Conservation (phyloP, 2,888 invertebrate genomes). For the Aleiodes alternator region DNA sequence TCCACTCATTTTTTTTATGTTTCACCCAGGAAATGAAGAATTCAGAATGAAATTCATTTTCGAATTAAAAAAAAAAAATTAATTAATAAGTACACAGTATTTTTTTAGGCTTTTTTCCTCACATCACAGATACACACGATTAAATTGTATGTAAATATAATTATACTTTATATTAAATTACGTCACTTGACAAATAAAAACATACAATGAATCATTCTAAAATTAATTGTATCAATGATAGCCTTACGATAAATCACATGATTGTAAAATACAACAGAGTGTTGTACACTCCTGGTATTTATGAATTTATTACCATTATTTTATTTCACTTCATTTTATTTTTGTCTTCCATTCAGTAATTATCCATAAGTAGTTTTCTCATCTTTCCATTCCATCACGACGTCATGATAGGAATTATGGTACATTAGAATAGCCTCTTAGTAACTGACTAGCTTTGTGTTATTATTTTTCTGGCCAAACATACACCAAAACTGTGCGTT, state of each 20-base stretch:
- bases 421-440: slow-evolving; percentile 57
- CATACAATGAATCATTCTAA: no score
- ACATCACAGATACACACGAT: slow-evolving; percentile 24
- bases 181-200: no score
- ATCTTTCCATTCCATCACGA: background rate
- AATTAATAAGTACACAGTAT: slow-evolving; percentile 1
- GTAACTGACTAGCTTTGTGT: slow-evolving; percentile 61
- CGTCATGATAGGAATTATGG: background rate
- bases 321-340: no score
- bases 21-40: no score
- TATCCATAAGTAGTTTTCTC: background rate
- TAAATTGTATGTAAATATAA: background rate
- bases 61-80: no score
- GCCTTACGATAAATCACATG: no score
- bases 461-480: slow-evolving; percentile 53
- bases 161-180: background rate
- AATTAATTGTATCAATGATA: no score
- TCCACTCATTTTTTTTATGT: no score
- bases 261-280: no score
- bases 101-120: slow-evolving; percentile 24
- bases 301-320: no score
- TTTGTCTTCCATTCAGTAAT: background rate
- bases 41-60: no score
- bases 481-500: slow-evolving; percentile 53
- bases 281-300: no score